Evolutionary conservation across 2,113 vertebrate genomes (phyloP).

Genomic region (Electrona antarctica): DNA sequence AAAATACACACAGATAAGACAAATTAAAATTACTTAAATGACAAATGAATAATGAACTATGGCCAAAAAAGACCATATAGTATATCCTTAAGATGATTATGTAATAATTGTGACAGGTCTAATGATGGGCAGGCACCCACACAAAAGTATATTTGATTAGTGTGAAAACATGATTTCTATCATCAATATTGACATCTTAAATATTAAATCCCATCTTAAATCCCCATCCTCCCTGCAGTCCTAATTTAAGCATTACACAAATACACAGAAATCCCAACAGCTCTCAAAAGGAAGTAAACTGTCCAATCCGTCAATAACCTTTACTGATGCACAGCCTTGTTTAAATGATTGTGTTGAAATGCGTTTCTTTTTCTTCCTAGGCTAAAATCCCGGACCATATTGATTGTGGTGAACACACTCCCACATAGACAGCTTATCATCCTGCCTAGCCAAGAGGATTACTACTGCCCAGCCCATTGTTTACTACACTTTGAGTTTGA

Average conservation of each 20-base stretch:
- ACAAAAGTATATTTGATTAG: too few relatives aligned
- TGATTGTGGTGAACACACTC: constrained; percentile 4
- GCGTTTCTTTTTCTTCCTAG: background rate
- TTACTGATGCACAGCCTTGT: constrained; percentile 4
- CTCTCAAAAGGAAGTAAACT: background rate
- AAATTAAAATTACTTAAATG: too few relatives aligned
- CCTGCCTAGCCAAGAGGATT: constrained; percentile 1
- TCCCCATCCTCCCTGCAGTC: background rate
- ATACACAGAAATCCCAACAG: background rate
- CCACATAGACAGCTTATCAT: constrained; percentile 3
- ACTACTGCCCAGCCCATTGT: background rate
- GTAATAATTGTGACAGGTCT: too few relatives aligned
- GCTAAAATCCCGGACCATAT: background rate
- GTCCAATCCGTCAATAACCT: background rate
- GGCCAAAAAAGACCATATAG: too few relatives aligned
- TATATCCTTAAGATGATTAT: too few relatives aligned
- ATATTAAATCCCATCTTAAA: too few relatives aligned
- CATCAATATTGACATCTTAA: too few relatives aligned
- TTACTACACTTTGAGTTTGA: constrained; percentile 4
- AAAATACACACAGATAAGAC: too few relatives aligned
- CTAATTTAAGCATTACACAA: background rate
- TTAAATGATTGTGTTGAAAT: constrained; percentile 21
- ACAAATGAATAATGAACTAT: too few relatives aligned
- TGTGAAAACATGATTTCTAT: too few relatives aligned
- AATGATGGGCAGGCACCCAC: too few relatives aligned